A percentile compares a stretch with the other conserved stretches of the same genome.
Conservation (phyloP, 2,888 invertebrate genomes). For the Cephonodes hylas region DNA sequence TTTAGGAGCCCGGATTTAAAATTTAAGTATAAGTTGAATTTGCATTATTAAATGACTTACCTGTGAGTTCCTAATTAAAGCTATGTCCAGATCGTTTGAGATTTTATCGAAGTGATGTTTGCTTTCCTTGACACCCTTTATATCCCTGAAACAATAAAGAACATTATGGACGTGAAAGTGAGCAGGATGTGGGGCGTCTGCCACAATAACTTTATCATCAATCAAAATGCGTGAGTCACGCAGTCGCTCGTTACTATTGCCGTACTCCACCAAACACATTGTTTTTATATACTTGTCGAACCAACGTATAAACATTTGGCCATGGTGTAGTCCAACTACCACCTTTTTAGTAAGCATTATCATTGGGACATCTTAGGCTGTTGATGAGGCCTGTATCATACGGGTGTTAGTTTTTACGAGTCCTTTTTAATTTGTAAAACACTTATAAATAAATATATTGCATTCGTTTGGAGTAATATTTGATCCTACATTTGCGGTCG, state of each 20-base stretch:
- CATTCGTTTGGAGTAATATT: too few relatives aligned
- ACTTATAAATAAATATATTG: too few relatives aligned
- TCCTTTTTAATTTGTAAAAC: too few relatives aligned
- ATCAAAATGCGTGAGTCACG: conserved; percentile 29
- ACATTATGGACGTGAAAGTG: neutral
- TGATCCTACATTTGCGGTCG: too few relatives aligned
- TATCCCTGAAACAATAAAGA: conserved; percentile 84
- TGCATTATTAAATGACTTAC: conserved; percentile 43
- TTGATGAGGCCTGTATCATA: too few relatives aligned
- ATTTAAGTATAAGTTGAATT: neutral
- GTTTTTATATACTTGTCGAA: too few relatives aligned
- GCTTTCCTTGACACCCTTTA: conserved; percentile 94
- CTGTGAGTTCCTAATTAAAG: conserved; percentile 92
- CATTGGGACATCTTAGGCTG: too few relatives aligned
- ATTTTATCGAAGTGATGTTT: conserved; percentile 96
- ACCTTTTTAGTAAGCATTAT: too few relatives aligned
- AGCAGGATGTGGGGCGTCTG: conserved; percentile 33
- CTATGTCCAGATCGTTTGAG: conserved; percentile 93
- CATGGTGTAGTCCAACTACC: too few relatives aligned
- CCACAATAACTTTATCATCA: conserved; percentile 22
- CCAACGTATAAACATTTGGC: neutral
- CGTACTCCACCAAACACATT: neutral
- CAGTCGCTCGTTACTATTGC: conserved; percentile 12
- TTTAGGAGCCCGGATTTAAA: neutral
- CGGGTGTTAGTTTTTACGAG: too few relatives aligned